phyloP scores from a whole-genome alignment of 2,888 invertebrate genomes.

The Caenorhabditis macrosperma region DNA sequence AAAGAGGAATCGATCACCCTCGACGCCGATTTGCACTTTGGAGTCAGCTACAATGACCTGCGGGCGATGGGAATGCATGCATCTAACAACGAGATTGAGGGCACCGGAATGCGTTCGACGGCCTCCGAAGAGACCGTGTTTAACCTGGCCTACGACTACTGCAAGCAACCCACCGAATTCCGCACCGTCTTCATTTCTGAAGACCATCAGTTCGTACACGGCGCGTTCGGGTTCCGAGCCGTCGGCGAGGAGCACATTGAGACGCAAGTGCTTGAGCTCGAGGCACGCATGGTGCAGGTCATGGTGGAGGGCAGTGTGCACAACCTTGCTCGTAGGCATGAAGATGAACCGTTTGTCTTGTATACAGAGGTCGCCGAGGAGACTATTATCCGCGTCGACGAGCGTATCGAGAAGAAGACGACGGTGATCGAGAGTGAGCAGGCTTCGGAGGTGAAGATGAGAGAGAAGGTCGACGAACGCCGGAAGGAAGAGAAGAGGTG shows the following conservation, averaged over 20 bases:
- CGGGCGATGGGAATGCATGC: slow-evolving; percentile 54
- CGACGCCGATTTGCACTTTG: slow-evolving; percentile 55
- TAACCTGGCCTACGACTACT: slow-evolving; percentile 68
- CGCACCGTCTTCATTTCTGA: slow-evolving; percentile 59
- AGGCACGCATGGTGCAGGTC: slow-evolving; percentile 67
- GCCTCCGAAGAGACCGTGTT: slow-evolving; percentile 70
- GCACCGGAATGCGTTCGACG: slow-evolving; percentile 64
- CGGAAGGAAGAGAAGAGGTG: slow-evolving; percentile 67
- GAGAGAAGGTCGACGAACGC: slow-evolving; percentile 60
- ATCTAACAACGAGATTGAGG: slow-evolving; percentile 53
- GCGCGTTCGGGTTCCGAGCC: slow-evolving; percentile 59
- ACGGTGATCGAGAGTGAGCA: slow-evolving; percentile 45
- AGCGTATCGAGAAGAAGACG: slow-evolving; percentile 62
- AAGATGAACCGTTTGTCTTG: slow-evolving; percentile 70
- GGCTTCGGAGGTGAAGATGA: slow-evolving; percentile 57
- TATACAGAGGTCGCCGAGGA: slow-evolving; percentile 70
- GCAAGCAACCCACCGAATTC: slow-evolving; percentile 69
- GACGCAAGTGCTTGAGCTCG: slow-evolving; percentile 56
- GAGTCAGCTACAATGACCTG: slow-evolving; percentile 38
- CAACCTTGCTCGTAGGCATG: slow-evolving; percentile 68
- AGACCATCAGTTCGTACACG: slow-evolving; percentile 51
- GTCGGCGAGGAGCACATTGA: slow-evolving; percentile 60
- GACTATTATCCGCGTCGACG: slow-evolving; percentile 65
- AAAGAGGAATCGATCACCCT: slow-evolving; percentile 56
- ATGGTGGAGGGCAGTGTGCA: slow-evolving; percentile 71